These are phyloP conservation scores for Teleiodes luculella DNA, from an alignment of 2,888 invertebrate species.

Conservation along the genomic window DNA sequence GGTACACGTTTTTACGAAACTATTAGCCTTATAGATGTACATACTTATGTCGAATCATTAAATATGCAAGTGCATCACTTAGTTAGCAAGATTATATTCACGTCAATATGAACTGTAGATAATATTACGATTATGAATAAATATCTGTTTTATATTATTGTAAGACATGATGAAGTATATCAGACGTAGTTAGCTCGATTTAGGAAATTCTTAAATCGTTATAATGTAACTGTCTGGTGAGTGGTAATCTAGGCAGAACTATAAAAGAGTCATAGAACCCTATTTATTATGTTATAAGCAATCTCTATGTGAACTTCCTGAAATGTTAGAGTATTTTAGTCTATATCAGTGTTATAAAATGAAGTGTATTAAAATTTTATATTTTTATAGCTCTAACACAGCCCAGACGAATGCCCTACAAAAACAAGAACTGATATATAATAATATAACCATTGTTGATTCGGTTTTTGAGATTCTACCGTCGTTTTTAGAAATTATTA, in stretches of 20 bases:
- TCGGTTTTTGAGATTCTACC: conserved; percentile 62
- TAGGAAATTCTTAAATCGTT: conserved; percentile 39
- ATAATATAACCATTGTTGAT: conserved; percentile 38
- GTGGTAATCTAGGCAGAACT: neutral
- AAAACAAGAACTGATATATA: conserved; percentile 53
- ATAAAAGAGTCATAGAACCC: conserved; percentile 14
- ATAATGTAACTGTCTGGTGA: conserved; percentile 19
- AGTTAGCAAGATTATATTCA: conserved; percentile 53
- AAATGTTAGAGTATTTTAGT: conserved; percentile 34
- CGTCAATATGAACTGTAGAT: conserved; percentile 46
- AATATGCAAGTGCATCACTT: conserved; percentile 45
- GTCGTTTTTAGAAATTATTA: conserved; percentile 65
- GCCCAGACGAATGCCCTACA: conserved; percentile 44
- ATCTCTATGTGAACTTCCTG: conserved; percentile 24
- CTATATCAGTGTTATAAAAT: conserved; percentile 53
- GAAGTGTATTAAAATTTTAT: conserved; percentile 54
- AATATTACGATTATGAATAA: conserved; percentile 14
- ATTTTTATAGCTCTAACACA: conserved; percentile 50
- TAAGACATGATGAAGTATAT: conserved; percentile 36
- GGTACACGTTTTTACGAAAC: conserved; percentile 56
- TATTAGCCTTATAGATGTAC: conserved; percentile 48
- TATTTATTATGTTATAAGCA: conserved; percentile 20
- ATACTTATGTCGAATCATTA: conserved; percentile 43
- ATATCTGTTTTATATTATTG: conserved; percentile 31
- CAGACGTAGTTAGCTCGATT: conserved; percentile 44